Evolutionary conservation across 1,140 invertebrate species (phyloP), one percentile per base, ranked within the genome.

Genomic region (Ditylenchus dipsaci): DNA sequence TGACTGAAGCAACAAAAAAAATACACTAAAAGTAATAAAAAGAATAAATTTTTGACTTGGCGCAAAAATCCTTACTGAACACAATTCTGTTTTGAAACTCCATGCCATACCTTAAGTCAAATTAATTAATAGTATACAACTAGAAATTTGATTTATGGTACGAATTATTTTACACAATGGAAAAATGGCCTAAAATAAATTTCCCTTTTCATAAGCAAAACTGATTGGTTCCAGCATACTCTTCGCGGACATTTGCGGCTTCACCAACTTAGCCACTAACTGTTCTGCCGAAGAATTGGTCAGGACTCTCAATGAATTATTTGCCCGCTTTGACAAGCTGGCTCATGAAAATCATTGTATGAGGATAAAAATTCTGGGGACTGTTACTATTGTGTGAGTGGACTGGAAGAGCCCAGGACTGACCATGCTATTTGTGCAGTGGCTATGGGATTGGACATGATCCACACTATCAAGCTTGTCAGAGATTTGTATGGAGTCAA

Each of bases 261-360:
- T 95, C 84, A 95, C 93, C 11, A 90, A 91, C 19, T 86, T 95
- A 65, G 91, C 91, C 21, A 94, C 91, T 53, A 91, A 92, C 83
- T 95, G 92, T 85, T 95, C 92, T 0, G 92, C 94, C 9, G 91
- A 96, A 85, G 93, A 96, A 85, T 85, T 97, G 30, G 93, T 95
- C 27, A 87, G 91, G 63, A 76, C 77, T 33, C 65, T 95, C 26
- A 95, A 95, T 85, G 92, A 95, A 86, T 87, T 96, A 1, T 95
- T 95, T 85, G 92, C 92, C 15, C 86, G 92, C 76, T 95, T 95
- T 84, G 92, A 95, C 85, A 90, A 92, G 82, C 86, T 95, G 26
- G 93, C 93, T 8, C 69, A 67, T 79, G 84, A 71, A 84, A 89
- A 92, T 83, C 89, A 90, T 26, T 95, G 92, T 84, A 84, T 92